phyloP scores from a whole-genome alignment of 2,113 vertebrate genomes.

The Illadopsis cleaveri region DNA sequence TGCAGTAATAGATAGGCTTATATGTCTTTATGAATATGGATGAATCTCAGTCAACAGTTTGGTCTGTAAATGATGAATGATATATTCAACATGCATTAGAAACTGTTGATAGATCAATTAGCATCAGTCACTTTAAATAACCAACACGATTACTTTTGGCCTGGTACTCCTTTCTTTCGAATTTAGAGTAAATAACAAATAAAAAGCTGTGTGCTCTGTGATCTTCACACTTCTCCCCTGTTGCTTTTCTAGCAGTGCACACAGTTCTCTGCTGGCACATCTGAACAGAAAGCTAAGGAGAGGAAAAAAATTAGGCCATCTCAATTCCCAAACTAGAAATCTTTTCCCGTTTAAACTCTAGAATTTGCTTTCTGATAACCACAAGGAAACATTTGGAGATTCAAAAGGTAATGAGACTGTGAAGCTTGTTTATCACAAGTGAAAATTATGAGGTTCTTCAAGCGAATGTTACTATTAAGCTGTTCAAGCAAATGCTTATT shows the following conservation, averaged over 20 bases:
- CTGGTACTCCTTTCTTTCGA: background rate
- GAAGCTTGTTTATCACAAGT: background rate
- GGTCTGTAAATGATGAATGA: background rate
- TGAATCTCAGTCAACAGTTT: background rate
- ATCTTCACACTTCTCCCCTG: background rate
- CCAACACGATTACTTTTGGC: background rate
- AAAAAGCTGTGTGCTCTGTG: background rate
- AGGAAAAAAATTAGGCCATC: background rate
- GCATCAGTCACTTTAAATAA: slow-evolving; percentile 14
- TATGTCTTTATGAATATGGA: slow-evolving; percentile 32
- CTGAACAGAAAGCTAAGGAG: background rate
- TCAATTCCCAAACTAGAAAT: background rate
- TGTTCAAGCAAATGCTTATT: background rate
- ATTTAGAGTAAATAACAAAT: background rate
- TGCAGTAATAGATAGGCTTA: background rate
- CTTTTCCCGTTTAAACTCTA: background rate
- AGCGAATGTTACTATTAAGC: background rate
- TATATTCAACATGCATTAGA: background rate
- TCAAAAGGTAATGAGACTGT: background rate
- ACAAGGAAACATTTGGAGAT: background rate
- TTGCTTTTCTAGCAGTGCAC: background rate
- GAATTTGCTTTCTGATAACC: background rate
- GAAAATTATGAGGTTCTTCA: background rate
- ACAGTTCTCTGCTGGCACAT: background rate
- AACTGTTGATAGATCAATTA: slow-evolving; percentile 43